Evolutionary conservation across 2,888 invertebrate species (phyloP), one percentile per base, ranked within the genome.

Genomic region (Timema cristinae): DNA sequence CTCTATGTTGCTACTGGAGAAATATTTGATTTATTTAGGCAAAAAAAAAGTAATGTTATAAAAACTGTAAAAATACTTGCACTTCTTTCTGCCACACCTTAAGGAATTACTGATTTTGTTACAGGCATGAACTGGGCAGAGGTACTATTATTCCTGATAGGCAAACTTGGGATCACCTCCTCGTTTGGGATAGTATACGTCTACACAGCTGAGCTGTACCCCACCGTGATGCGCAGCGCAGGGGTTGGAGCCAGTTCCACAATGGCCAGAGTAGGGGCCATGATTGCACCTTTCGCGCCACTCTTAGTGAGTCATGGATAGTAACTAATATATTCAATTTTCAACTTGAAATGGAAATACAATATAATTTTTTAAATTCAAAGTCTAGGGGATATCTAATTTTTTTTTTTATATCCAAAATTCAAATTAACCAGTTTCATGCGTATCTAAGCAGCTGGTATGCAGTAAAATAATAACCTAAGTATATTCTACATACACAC

Each of bases 101-200:
- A 32, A 32, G 32, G 32, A 32, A 32, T 32, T 32, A 32, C 32
- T 32, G 32, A 4, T 32, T 32, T 32, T 32, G 32, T 79, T 79
- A 54, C 76, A 86, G 86, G 82, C 76, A 78, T 81, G 54, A 81
- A 82, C 50, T 88, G 87, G 87, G 80, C 85, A 0, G 82, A 86
- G 50, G 84, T 88, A 5, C 77, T 83, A 0, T 79, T 89, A 15
- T 89, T 89, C 77, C 82, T 89, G 68, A 79, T 87, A 66, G 89
- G 89, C 69, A 90, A 90, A 80, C 80, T 89, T 73, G 87, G 86
- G 10, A 86, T 89, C 66, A 88, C 89, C 1, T 85, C 87, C 5
- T 85, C 89, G 0, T 89, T 89, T 80, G 86, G 87, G 0, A 83
- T 88, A 7, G 84, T 88, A 50, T 90, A 89, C 76, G 87, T 90